A percentile compares a stretch with the other conserved stretches of the same genome.
Evolutionary conservation across 2,888 invertebrate species (phyloP).

Genomic region (Eristalis arbustorum): DNA sequence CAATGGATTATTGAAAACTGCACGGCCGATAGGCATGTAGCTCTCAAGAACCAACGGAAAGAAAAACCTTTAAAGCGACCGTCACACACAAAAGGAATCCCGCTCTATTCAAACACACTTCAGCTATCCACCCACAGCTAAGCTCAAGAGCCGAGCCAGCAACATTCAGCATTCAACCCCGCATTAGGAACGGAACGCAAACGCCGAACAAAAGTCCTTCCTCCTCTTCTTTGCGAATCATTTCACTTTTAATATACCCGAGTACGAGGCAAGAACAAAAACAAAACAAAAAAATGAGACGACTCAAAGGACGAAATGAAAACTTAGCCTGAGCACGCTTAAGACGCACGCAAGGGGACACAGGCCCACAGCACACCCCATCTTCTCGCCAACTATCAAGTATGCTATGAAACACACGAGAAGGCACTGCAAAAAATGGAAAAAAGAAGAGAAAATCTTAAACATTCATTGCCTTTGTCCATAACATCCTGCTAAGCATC

Average conservation of each 20-base stretch:
- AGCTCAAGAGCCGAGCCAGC: slow-evolving; percentile 52
- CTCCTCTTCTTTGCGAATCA: slow-evolving; percentile 55
- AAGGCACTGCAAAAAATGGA: background rate
- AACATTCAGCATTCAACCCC: slow-evolving; percentile 43
- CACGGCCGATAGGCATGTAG: slow-evolving; percentile 62
- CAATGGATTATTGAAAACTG: slow-evolving; percentile 66
- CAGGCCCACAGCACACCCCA: slow-evolving; percentile 27
- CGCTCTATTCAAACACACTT: slow-evolving; percentile 47
- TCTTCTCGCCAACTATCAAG: slow-evolving; percentile 66
- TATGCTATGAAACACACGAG: slow-evolving; percentile 52
- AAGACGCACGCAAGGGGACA: slow-evolving; percentile 27
- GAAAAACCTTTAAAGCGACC: slow-evolving; percentile 46
- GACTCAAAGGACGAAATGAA: slow-evolving; percentile 39
- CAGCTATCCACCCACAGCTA: slow-evolving; percentile 24
- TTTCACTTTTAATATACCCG: slow-evolving; percentile 63
- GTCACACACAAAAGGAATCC: slow-evolving; percentile 54
- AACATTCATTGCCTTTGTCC: slow-evolving; percentile 70
- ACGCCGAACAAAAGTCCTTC: slow-evolving; percentile 47
- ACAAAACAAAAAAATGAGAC: background rate
- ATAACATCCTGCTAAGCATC: slow-evolving; percentile 69
- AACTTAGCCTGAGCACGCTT: slow-evolving; percentile 43
- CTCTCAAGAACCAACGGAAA: slow-evolving; percentile 23
- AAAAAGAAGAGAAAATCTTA: slow-evolving; percentile 58
- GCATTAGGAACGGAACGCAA: slow-evolving; percentile 20
- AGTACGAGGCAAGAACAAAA: background rate